Evolutionary conservation across 2,888 invertebrate genomes (phyloP), one percentile per base, ranked within the genome.

Genomic region (Volucella inanis): DNA sequence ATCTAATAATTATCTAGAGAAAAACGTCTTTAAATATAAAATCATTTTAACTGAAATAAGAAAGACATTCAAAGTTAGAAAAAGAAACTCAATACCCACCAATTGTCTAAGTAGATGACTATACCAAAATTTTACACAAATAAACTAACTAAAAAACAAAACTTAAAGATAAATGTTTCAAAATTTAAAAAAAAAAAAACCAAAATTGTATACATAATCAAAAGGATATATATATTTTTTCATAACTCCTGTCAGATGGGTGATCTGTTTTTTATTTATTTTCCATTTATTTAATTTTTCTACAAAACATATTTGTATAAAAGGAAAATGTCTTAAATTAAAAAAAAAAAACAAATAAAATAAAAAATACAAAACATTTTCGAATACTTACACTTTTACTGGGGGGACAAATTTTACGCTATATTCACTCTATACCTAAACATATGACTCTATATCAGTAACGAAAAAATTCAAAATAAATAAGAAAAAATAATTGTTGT

Each of bases 201-300:
- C 1, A 31, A 31, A 31, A 31, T 31, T 31, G 31, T 31, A 31
- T 31, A 31, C 31, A 31, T 12, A 57, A 54, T 68, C 14, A 68
- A 12, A 62, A 22, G 14, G 14, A 76, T 43, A 76, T 68, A 49
- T 70, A 80, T 76, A 81, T 85, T 52, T 82, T 72, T 86, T 55
- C 87, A 88, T 91, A 92, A 92, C 92, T 92, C 91, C 90, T 92
- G 92, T 92, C 92, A 92, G 92, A 91, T 92, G 92, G 92, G 92
- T 91, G 89, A 91, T 89, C 71, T 85, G 68, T 71, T 61, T 68
- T 45, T 57, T 43, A 11, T 59, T 67, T 47, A 9, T 9, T 47
- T 45, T 74, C 31, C 22, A 18, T 2, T 64, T 54, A 14, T 47
- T 47, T 55, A 61, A 54, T 71, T 54, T 55, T 9, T 41, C 49